phyloP scores from a whole-genome alignment of 2,113 vertebrate genomes.

The Oryzias celebensis region DNA sequence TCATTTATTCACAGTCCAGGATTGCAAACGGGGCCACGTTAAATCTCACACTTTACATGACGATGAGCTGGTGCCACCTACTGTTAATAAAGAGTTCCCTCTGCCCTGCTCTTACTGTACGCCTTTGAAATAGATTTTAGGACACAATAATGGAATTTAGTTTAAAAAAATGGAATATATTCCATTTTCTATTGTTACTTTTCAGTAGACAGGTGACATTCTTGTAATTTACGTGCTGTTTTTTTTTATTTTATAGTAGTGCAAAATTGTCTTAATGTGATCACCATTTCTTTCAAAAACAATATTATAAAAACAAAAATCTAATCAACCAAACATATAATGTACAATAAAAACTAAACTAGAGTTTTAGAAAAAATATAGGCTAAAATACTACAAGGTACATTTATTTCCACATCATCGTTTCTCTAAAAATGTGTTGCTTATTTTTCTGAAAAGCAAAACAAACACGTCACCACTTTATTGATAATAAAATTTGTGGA shows the following conservation, averaged over 20 bases:
- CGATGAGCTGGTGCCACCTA: conserved; percentile 80
- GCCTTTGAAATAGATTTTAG: conserved; percentile 13
- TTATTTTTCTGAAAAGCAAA: conserved; percentile 11
- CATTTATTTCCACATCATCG: too few species aligned
- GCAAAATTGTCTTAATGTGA: not conserved
- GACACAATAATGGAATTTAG: not conserved
- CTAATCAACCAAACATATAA: not conserved
- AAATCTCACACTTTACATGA: conserved; percentile 38
- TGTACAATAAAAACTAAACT: not conserved
- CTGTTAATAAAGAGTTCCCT: conserved; percentile 71
- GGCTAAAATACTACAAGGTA: too few species aligned
- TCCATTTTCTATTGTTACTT: too few species aligned
- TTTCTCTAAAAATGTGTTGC: not conserved
- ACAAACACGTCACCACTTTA: conserved; percentile 6
- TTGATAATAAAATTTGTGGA: conserved; percentile 31
- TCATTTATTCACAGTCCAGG: conserved; percentile 20
- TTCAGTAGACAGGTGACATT: too few species aligned
- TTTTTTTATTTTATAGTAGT: not conserved
- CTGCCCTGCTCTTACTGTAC: conserved; percentile 18
- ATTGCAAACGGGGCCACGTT: conserved; percentile 14
- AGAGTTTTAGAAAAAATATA: not conserved
- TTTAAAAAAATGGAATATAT: not conserved
- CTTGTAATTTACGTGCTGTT: not conserved
- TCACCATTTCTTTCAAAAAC: not conserved
- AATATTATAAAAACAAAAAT: not conserved